Percentiles rank a stretch among this genome's conserved stretches.
Conservation (phyloP, 2,797 vertebrate genomes). For the Acestrorhynchus altus region DNA sequence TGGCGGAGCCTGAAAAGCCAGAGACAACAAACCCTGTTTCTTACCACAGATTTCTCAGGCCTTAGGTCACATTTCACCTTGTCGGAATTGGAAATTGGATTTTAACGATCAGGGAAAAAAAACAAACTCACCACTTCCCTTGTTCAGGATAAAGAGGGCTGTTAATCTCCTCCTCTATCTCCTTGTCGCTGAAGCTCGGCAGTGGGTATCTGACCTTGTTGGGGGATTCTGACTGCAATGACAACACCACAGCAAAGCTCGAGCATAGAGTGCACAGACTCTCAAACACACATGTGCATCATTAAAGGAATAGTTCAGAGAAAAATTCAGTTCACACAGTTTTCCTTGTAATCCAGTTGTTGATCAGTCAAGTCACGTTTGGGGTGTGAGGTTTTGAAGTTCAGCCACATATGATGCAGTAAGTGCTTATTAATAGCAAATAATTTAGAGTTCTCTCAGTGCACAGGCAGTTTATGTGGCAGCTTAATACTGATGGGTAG, state of each 20-base stretch:
- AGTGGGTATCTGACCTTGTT: slow-evolving; percentile 43
- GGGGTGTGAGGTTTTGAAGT: neutral
- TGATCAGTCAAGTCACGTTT: neutral
- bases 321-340: neutral
- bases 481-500: too few species aligned
- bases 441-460: too few species aligned
- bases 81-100: neutral
- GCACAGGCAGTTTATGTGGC: too few species aligned
- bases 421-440: too few species aligned
- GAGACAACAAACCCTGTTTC: slow-evolving; percentile 41
- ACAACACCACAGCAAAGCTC: slow-evolving; percentile 49
- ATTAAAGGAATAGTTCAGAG: neutral
- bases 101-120: neutral
- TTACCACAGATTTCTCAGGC: neutral
- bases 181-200: slow-evolving; percentile 57
- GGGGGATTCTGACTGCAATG: slow-evolving; percentile 64
- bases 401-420: neutral
- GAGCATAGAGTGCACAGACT: slow-evolving; percentile 56
- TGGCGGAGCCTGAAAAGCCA: slow-evolving; percentile 67
- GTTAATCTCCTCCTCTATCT: slow-evolving; percentile 67
- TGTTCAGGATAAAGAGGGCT: slow-evolving; percentile 45
- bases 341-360: neutral
- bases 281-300: neutral
- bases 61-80: slow-evolving; percentile 8
- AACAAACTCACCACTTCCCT: slow-evolving; percentile 58